Base-by-base conservation (phyloP, 1,140 invertebrate genomes). In the Ips nitidus region DNA sequence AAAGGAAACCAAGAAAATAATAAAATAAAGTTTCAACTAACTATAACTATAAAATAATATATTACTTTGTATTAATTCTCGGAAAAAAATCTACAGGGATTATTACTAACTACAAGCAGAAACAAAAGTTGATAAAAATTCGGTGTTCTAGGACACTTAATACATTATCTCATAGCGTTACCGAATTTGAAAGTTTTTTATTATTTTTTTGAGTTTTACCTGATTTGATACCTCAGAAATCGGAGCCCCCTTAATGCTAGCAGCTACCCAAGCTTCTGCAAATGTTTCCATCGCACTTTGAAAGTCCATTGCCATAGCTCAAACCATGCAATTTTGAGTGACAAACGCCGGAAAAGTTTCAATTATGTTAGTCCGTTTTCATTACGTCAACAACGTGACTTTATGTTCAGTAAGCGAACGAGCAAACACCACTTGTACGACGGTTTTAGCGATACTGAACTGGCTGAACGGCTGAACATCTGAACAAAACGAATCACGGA, bases 251-350 rank as follows among this genome's bases (percentile, higher is more conserved):
- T 93, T 92, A 75, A 91, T 91, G 81, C 95, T 96, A 79, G 94
- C 94, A 66, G 94, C 94, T 75, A 95, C 93, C 95, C 95, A 97
- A 72, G 94, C 94, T 84, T 97, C 95, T 60, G 94, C 94, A 81
- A 97, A 97, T 72, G 94, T 96, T 85, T 97, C 94, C 94, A 97
- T 95, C 73, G 94, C 94, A 86, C 93, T 94, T 85, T 95, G 93
- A 88, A 95, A 95, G 90, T 96, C 94, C 94, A 97, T 97, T 70
- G 72, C 76, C 77, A 77, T 76, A 59, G 39, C 22, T 47, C 37
- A 57, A 69, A 71, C 8, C 58, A 61, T 66, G 45, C 39, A 60
- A 41, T 57, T 38, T 37, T 40, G 6, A 39, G 41, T 41, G 6
- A 52, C 59, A 58, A 22, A 22, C 22, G 22, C 22, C 60, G 37